Conservation (phyloP, 2,113 vertebrate genomes). For the Vireo altiloquus region DNA sequence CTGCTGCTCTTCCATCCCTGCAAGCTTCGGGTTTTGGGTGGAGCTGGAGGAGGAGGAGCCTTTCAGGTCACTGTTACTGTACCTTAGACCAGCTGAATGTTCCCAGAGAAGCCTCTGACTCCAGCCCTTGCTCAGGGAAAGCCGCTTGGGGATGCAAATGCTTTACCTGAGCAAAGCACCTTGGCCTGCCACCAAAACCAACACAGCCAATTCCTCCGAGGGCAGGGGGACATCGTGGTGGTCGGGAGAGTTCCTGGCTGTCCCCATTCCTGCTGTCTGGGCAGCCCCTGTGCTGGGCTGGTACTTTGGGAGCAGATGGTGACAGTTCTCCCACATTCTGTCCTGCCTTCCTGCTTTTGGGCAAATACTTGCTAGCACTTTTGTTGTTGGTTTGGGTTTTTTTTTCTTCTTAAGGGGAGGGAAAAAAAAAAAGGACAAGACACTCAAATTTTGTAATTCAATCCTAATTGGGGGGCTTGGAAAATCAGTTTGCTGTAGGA, state of each 20-base stretch:
- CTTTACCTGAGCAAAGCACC: constrained; percentile 22
- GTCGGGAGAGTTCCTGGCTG: not conserved
- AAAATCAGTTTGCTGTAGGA: not conserved
- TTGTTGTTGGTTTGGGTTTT: not conserved
- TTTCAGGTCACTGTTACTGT: constrained; percentile 45
- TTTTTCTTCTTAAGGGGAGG: not conserved
- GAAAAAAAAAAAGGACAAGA: not conserved
- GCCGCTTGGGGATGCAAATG: not conserved
- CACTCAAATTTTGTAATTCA: not conserved
- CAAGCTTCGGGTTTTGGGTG: not conserved
- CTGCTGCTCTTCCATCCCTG: not conserved
- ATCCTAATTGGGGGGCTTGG: not conserved
- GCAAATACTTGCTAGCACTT: not conserved
- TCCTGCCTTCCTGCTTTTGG: not conserved
- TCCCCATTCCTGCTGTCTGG: not conserved
- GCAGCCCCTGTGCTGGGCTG: not conserved
- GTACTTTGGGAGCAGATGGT: not conserved
- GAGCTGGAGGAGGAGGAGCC: constrained; percentile 12
- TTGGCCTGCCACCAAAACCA: not conserved
- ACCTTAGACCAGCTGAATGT: constrained; percentile 77
- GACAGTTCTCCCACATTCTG: not conserved
- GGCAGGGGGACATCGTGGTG: not conserved
- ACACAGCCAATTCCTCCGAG: not conserved
- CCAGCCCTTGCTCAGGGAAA: not conserved
- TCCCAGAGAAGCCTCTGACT: constrained; percentile 59